Evolutionary conservation across 2,888 invertebrate genomes (phyloP), one percentile per base, ranked within the genome.

Genomic region (Archips xylosteana): DNA sequence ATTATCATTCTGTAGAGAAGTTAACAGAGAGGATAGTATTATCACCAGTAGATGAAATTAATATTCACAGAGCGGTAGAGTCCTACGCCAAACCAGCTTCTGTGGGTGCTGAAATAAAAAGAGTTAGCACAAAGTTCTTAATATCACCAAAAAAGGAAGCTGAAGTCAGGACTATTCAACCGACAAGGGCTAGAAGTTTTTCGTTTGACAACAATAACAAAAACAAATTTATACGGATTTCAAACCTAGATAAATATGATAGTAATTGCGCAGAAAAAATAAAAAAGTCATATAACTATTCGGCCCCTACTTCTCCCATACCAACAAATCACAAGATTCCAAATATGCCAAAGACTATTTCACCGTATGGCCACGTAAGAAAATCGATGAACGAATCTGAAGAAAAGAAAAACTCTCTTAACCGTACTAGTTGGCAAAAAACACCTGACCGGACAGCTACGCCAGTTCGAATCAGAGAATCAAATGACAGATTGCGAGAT

Each of bases 71-170:
- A 83, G 90, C 89, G 36, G 87, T 89, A n/a, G 87, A 87, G 79
- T 80, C 81, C 12, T 86, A 85, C 77, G 79, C 80, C 0, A 78
- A 87, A 70, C 93, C 92, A 6, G 86, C 89, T 13, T 90, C 94
- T 6, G 94, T 94, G 10, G 92, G 94, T 13, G 94, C 94, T 23
- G 92, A 94, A 85, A 94, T 94, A 76, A 94, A 94, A 82, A 89
- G 86, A 84, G 92, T 93, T 2, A 92, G 92, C 75, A 94, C 94
- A 15, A 91, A 86, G 78, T 92, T 93, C 79, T 78, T 92, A 5
- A 92, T 94, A 77, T 94, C 94, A 3, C 94, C 94, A 5, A 94
- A 93, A 82, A 94, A 93, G 81, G 93, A 94, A 87, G 92, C 94
- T 0, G 92, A 91, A 78, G 94, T 94, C 8, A 82, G 93, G 64